Base-by-base conservation (phyloP, 30 jellyfish, hydroid and myxozoan genomes). In the Hydractinia symbiolongicarpus region DNA sequence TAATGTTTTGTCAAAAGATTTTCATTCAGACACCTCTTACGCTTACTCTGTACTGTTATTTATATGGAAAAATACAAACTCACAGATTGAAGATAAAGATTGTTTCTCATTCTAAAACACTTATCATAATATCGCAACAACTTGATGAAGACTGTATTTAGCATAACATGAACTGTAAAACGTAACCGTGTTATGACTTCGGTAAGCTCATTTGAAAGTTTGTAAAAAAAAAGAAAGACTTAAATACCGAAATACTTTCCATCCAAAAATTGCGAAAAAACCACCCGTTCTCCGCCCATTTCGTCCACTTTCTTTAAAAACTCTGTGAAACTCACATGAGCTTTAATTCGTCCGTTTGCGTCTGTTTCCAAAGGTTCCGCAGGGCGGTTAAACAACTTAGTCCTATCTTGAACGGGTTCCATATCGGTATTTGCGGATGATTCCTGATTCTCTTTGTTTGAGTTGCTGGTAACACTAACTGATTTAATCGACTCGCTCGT, bases 241-340 rank as follows among this genome's bases (percentile, higher is more conserved):
- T 30, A 30, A 30, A 30, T 30, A 30, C 44, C 44, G 44, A 30
- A 30, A 30, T 30, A 30, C 19, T 51, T 64, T 6, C 74, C 74
- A 7, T 6, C 17, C 19, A 51, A 44, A 13, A 74, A 58, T 54
- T 77, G 73, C 7, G 85, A 44, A 77, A 77, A 77, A 49, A 77
- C 60, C n/a, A 84, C 95, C 6, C 61, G 88, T 5, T 72, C 87
- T 30, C 89, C 96, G 5, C 99, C 99, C 16, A 93, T 96, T 5
- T 67, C 84, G 67, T 80, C 83, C 9, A 88, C 81, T 73, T 85
- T 88, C 4, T 61, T 72, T 51, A 82, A 78, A 78, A 94, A 94
- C 50, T 94, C 96, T 9, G 92, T 75, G 76, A 94, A 94, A 77
- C 85, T 96, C 8, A 94, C 95, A 77, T 88, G 88, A 19, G 99